Evolutionary conservation across 2,113 vertebrate genomes (phyloP).

Genomic region (Apus apus): DNA sequence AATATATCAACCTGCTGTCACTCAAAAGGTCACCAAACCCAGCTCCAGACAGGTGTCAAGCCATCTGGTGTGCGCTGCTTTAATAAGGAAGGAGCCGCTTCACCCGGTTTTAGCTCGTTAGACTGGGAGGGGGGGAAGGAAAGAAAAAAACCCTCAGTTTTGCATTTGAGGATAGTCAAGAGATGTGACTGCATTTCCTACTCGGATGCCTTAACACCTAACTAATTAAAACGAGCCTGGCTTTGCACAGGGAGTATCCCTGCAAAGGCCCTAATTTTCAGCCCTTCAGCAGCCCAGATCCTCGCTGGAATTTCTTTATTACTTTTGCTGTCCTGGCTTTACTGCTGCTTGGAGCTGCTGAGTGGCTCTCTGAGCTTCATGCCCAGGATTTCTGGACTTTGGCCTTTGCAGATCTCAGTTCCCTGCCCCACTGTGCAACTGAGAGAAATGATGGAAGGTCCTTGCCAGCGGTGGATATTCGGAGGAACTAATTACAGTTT

Average conservation of each 20-base stretch:
- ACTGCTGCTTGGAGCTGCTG: neutral
- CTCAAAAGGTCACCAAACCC: neutral
- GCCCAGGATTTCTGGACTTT: neutral
- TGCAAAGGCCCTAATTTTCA: neutral
- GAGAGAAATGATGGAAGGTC: neutral
- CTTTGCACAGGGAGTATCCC: neutral
- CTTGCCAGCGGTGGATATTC: neutral
- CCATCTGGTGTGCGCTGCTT: conserved; percentile 18
- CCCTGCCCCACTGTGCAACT: neutral
- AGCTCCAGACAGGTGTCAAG: neutral
- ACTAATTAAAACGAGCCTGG: conserved; percentile 11
- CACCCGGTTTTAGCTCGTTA: neutral
- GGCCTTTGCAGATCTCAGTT: neutral
- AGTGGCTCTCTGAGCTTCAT: neutral
- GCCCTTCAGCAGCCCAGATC: neutral
- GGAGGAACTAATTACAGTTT: neutral
- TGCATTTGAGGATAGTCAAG: neutral
- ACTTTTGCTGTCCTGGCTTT: neutral
- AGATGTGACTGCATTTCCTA: neutral
- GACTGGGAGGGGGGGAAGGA: neutral
- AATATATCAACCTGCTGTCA: neutral
- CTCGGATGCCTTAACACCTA: neutral
- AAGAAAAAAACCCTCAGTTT: neutral
- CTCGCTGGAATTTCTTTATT: neutral
- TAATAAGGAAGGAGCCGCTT: neutral